Evolutionary conservation across 2,888 invertebrate species (phyloP).

Genomic region (Ephialtes manifestator): DNA sequence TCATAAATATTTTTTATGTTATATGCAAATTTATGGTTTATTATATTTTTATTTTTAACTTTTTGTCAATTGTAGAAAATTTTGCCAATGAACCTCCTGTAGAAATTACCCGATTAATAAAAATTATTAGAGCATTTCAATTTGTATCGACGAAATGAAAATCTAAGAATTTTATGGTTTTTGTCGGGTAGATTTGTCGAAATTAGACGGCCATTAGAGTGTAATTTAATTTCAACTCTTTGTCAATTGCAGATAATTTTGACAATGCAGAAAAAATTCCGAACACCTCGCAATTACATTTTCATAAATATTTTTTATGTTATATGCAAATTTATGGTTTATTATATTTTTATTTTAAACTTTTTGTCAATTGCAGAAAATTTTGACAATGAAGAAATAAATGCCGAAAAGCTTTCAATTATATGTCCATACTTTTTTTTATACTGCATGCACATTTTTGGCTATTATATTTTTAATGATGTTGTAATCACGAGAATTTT

Average conservation of each 20-base stretch:
- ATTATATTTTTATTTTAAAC: too few relatives aligned
- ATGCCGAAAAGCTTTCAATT: neutral
- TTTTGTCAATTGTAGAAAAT: neutral
- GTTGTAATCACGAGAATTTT: neutral
- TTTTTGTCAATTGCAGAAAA: neutral
- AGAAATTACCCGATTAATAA: slow-evolving; percentile 62
- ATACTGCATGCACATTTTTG: neutral
- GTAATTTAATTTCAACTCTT: neutral
- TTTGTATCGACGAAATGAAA: neutral
- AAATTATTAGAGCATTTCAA: neutral
- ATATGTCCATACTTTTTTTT: neutral
- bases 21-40: too few relatives aligned
- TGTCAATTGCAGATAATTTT: too few relatives aligned
- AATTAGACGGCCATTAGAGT: neutral
- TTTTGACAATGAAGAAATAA: neutral
- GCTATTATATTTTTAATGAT: too few relatives aligned
- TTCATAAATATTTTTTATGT: too few relatives aligned
- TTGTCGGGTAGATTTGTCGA: neutral
- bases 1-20: too few relatives aligned
- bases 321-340: too few relatives aligned
- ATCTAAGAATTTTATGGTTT: neutral
- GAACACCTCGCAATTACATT: too few relatives aligned
- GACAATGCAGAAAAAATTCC: too few relatives aligned
- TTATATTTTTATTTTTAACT: too few relatives aligned
- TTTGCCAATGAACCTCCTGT: slow-evolving; percentile 87